phyloP scores from a whole-genome alignment of 2,113 vertebrate species.

The Macrotis lagotis region DNA sequence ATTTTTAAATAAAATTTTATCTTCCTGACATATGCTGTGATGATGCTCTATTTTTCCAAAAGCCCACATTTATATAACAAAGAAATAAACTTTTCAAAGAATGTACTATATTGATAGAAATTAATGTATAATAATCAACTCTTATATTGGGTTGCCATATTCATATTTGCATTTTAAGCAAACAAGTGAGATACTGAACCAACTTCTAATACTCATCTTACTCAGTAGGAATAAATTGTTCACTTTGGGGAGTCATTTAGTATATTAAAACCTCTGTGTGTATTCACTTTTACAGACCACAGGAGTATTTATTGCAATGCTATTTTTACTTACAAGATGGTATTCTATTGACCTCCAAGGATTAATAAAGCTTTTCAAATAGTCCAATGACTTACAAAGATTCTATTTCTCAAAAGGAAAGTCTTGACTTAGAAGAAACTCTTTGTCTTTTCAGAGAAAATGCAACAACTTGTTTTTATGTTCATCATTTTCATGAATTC shows the following conservation, averaged over 20 bases:
- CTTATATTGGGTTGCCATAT: neutral
- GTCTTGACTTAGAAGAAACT: neutral
- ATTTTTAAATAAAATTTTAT: no score
- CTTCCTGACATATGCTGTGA: neutral
- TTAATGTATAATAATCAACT: neutral
- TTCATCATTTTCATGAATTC: slow-evolving; percentile 33
- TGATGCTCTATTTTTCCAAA: neutral
- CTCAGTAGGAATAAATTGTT: neutral
- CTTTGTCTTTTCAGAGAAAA: slow-evolving; percentile 20
- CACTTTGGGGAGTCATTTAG: neutral
- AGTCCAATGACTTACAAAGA: neutral
- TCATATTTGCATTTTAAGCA: neutral
- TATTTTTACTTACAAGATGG: slow-evolving; percentile 1
- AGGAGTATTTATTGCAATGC: neutral
- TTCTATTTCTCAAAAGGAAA: slow-evolving; percentile 12
- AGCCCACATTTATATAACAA: slow-evolving; percentile 8
- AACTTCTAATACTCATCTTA: slow-evolving; percentile 8
- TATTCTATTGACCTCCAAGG: neutral
- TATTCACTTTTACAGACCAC: neutral
- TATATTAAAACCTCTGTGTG: neutral
- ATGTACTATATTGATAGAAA: neutral
- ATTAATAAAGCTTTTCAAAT: neutral
- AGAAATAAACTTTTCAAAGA: neutral
- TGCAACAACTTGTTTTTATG: slow-evolving; percentile 31
- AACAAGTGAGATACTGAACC: neutral